Conservation (phyloP, 2,113 vertebrate species). For the Neogobius melanostomus region DNA sequence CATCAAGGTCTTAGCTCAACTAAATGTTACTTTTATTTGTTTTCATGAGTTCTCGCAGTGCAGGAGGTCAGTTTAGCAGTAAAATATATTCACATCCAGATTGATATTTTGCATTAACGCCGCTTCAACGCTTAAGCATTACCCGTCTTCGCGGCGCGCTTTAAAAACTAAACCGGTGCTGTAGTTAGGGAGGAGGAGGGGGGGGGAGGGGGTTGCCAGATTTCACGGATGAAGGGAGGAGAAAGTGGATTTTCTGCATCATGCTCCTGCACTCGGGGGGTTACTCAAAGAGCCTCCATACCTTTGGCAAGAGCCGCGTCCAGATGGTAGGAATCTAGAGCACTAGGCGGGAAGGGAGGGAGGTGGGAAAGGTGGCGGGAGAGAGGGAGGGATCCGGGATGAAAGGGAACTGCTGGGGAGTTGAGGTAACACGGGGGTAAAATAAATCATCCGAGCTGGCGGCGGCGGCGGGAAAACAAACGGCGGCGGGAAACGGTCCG, state of each 20-base stretch:
- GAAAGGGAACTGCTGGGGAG: conserved; percentile 31
- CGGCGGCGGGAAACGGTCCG: too few species aligned
- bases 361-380: conserved; percentile 7
- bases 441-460: neutral
- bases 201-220: conserved; percentile 37
- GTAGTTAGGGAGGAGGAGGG: neutral
- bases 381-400: conserved; percentile 18
- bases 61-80: too few species aligned
- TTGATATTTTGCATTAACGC: too few species aligned
- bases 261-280: conserved; percentile 49
- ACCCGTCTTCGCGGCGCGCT: too few species aligned
- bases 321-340: conserved; percentile 76
- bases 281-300: conserved; percentile 64
- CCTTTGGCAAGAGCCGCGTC: conserved; percentile 70
- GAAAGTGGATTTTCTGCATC: conserved; percentile 69
- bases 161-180: too few species aligned
- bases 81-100: too few species aligned
- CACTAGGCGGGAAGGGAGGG: conserved; percentile 48
- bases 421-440: conserved; percentile 10
- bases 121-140: too few species aligned
- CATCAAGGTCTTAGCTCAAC: too few species aligned
- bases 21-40: too few species aligned
- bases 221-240: conserved; percentile 62
- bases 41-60: too few species aligned
- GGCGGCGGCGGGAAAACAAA: too few species aligned